Percentiles rank a stretch among this genome's conserved stretches.
Evolutionary conservation across 2,113 vertebrate species (phyloP).

Genomic region (Diadophis punctatus): DNA sequence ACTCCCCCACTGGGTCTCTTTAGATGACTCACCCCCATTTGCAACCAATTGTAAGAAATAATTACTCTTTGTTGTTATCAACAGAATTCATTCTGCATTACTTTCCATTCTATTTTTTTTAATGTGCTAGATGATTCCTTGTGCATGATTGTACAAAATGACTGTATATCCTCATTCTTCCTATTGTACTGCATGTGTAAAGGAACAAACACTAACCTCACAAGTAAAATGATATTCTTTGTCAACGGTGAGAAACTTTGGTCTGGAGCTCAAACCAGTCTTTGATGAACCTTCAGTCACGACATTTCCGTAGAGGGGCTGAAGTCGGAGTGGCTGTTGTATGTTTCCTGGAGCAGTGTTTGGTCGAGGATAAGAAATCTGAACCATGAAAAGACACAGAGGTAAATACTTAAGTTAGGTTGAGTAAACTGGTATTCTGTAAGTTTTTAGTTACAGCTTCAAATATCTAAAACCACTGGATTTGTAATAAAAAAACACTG

Average conservation of each 20-base stretch:
- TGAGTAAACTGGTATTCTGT: not conserved
- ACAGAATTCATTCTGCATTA: not conserved
- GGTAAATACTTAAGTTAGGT: not conserved
- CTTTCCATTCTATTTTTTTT: not conserved
- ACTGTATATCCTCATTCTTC: not conserved
- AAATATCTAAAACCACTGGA: not conserved
- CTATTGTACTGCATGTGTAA: not conserved
- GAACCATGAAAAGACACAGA: conserved; percentile 24
- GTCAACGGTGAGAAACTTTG: conserved; percentile 51
- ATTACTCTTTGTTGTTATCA: not conserved
- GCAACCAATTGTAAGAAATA: not conserved
- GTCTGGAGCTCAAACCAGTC: conserved; percentile 55
- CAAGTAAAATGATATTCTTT: conserved; percentile 53
- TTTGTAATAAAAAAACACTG: not conserved
- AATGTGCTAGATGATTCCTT: not conserved
- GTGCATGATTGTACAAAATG: not conserved
- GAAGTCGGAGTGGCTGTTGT: conserved; percentile 74
- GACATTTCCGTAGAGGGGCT: conserved; percentile 68
- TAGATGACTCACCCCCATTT: not conserved
- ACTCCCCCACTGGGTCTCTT: not conserved
- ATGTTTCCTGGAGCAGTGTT: conserved; percentile 82
- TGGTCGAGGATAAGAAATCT: conserved; percentile 73
- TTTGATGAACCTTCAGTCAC: conserved; percentile 58
- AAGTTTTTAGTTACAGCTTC: not conserved
- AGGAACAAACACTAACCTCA: conserved; percentile 62